Base-by-base conservation (phyloP, 2,888 invertebrate species). In the Calliphora vomitoria region DNA sequence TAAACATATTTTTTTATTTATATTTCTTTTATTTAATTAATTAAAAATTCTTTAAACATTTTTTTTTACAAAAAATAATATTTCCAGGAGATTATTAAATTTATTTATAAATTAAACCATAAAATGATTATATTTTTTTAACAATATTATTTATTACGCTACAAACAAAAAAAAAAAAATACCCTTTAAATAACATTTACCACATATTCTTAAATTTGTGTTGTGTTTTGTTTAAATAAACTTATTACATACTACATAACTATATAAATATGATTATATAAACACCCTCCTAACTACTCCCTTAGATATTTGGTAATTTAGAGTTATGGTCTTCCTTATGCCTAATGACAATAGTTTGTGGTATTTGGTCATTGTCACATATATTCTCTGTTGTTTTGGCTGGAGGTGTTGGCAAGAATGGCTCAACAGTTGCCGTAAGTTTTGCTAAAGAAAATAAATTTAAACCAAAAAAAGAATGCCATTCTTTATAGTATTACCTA, bases 361-460 rank as follows among this genome's bases (percentile, higher is more conserved):
- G 97, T 91, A 94, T 95, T 93, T 95, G 96, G 94, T 96, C 97
- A 92, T 94, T 97, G 92, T 96, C 96, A 94, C 95, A 96, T 94
- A 96, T 96, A 93, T 95, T 96, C 94, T 95, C 95, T 94, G 95
- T 97, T 95, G 96, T 97, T 94, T 96, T 97, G 95, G 96, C 96
- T 94, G 98, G 99, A 94, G 99, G 99, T 94, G 97, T 98, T 94
- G 99, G 99, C 94, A 99, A 99, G 95, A 99, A 99, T 95, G 99
- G 99, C 95, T 99, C 99, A 91, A 99, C 99, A 91, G 98, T 99
- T 92, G 99, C 99, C 95, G 99, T 99, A 97, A 97, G 98, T 95
- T 95, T 89, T 62, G 11, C 64, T 41, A 13, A 69, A 69, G 53
- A 71, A 55, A 13, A 11, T 13, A 44, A 44, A 11, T 44, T 44